Base-by-base conservation (phyloP, 2,888 invertebrate species). In the Therioaphis trifolii region DNA sequence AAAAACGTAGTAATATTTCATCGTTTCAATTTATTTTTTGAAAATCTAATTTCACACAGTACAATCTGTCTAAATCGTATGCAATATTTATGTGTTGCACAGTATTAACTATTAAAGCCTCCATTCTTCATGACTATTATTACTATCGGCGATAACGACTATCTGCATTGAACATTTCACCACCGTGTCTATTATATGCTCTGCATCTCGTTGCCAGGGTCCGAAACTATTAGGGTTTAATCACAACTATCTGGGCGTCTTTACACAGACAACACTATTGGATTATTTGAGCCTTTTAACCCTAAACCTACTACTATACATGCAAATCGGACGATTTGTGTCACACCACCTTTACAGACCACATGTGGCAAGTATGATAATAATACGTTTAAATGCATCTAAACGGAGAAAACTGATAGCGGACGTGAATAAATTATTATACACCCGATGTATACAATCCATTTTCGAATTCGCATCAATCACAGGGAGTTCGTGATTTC, bases 211-310 rank as follows among this genome's bases (percentile, higher is more conserved):
- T 52, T 40, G 35, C 40, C 55, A 68, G 69, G 69, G 78, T 69
- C 27, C 40, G n/a, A 55, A 40, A 69, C 78, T 69, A 69, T 69
- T 69, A 79, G 40, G 40, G 55, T 79, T 79, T 79, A 79, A 79
- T 79, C 24, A 21, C 40, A 27, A 40, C n/a, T 14, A 9, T 40
- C 27, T 55, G 15, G 5, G 5, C 24, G 2, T 52, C 29, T 35
- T 66, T 49, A 35, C 5, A 14, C 52, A 24, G 66, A 74, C 82
- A 52, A 72, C 82, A 14, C 63, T 74, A 82, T 82, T 82, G 29
- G 66, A 82, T 82, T 82, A 74, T n/a, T 74, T 63, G n/a, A 52
- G 52, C 72, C 18, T 35, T 66, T 82, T 63, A 74, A 72, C 72
- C 74, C 40, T 80, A 24, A 63, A 82, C 63, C 24, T 63, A 52